Base-by-base conservation (phyloP, 1,140 invertebrate genomes). In the Leguminivora glycinivorella region DNA sequence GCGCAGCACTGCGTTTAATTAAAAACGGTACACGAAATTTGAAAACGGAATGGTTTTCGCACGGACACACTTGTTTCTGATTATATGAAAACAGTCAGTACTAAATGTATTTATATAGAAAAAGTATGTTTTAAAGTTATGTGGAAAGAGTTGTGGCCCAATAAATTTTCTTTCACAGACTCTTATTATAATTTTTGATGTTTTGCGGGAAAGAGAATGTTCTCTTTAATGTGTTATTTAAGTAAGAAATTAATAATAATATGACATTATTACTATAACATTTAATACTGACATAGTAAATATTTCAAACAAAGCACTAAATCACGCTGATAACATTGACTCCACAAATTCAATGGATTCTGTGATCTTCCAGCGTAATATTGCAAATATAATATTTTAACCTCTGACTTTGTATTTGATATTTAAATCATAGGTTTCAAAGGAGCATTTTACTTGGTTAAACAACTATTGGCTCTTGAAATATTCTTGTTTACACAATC, bases 21-120 rank as follows among this genome's bases (percentile, higher is more conserved):
- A 76, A 76, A 76, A 76, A 71, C 72, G 70, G 75, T 75, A 75
- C 68, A 69, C 72, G 67, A 74, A 73, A 74, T 69, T 71, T 56
- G 67, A 74, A 71, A 74, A 71, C 34, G 40, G 63, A 67, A 52
- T 52, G 47, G 47, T 52, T 52, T 52, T 52, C 47, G 47, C 19
- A 52, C 19, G 47, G 19, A 52, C 19, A 52, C 47, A 52, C n/a
- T 52, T 9, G 47, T 52, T 52, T 52, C 7, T 52, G 47, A 52
- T 52, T 22, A 52, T 22, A 22, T 19, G 47, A 52, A 7, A 22
- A 52, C 47, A 17, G 14, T 19, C 17, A 19, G 22, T 52, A 19
- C 17, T 7, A 22, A 52, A 1, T 17, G 19, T 5, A 52, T 52
- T 22, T 52, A 22, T 7, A 9, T 52, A 52, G 0, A 17, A 7